Base-by-base conservation (phyloP, 1,140 invertebrate species). In the Cylas formicarius region DNA sequence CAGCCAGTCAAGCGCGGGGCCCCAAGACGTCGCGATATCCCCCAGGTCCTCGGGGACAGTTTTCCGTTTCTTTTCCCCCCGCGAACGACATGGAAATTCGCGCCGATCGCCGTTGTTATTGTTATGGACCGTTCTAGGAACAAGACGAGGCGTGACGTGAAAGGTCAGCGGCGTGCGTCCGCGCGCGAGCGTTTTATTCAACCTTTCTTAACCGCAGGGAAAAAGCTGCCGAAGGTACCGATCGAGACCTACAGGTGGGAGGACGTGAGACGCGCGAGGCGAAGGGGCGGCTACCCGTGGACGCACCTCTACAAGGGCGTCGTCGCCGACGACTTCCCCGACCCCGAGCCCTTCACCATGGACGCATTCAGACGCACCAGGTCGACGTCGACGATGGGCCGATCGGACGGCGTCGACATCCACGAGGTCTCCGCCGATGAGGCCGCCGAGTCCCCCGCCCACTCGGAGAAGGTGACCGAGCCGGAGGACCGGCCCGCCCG, bases 201-300 rank as follows among this genome's bases (percentile, higher is more conserved):
- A 11, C 11, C 6, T 7, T 20, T 31, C 35, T 47, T 27, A 36
- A 32, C 58, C 56, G 4, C 50, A 66, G 63, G 48, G 19, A 56
- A 65, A 61, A 63, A 61, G 55, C 50, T 60, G 59, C 74, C 77
- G 50, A 72, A 73, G 47, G 69, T 78, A 53, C 77, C 77, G 18
- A 67, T 77, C 55, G 75, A 78, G 60, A 81, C 79, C 19, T 82
- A 82, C 65, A 71, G 76, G 70, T 83, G 81, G 81, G 80, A 83
- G 65, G 81, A 83, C 67, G 62, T 83, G 8, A 64, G 72, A 52
- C 67, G 77, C 58, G 69, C 74, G 46, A 65, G 66, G 44, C 62
- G 65, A 47, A 55, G 65, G 53, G 81, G 81, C 45, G 76, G 73
- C 26, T 83, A 83, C 57, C 81, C 81, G 41, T 83, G 80, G 78